phyloP scores from a whole-genome alignment of 2,888 invertebrate genomes.

The Melieria omissa region DNA sequence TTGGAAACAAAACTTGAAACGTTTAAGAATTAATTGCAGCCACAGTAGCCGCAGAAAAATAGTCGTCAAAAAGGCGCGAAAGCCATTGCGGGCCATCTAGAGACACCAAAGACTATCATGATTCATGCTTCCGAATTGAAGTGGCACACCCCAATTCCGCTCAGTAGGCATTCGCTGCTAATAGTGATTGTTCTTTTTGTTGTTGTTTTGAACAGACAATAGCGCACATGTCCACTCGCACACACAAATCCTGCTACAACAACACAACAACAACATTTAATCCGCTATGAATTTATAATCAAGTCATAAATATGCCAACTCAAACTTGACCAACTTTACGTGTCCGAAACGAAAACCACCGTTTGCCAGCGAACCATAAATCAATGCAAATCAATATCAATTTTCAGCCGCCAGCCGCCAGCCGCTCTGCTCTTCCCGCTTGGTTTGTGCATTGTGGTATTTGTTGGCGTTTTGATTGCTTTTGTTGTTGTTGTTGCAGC shows the following conservation, averaged over 20 bases:
- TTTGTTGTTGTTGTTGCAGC: background rate
- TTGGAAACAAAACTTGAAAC: no score
- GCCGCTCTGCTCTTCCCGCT: no score
- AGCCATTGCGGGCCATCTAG: no score
- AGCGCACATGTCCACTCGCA: background rate
- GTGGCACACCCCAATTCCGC: background rate
- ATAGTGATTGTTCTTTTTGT: background rate
- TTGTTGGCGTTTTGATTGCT: background rate
- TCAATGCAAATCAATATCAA: conserved; percentile 12
- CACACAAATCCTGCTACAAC: background rate
- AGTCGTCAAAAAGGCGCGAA: no score
- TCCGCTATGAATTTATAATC: conserved; percentile 45
- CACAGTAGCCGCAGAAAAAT: no score
- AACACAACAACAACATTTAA: conserved; percentile 36
- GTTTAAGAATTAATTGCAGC: no score
- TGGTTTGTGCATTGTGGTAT: background rate
- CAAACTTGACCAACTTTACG: conserved; percentile 38
- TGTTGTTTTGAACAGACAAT: background rate
- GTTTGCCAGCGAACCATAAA: conserved; percentile 6
- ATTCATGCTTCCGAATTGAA: conserved; percentile 11
- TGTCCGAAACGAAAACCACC: conserved; percentile 33
- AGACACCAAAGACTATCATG: background rate
- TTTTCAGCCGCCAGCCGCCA: background rate
- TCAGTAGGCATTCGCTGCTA: no score
- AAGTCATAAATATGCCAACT: conserved; percentile 43